Evolutionary conservation across 2,113 vertebrate species (phyloP).

Genomic region (Anolis carolinensis): DNA sequence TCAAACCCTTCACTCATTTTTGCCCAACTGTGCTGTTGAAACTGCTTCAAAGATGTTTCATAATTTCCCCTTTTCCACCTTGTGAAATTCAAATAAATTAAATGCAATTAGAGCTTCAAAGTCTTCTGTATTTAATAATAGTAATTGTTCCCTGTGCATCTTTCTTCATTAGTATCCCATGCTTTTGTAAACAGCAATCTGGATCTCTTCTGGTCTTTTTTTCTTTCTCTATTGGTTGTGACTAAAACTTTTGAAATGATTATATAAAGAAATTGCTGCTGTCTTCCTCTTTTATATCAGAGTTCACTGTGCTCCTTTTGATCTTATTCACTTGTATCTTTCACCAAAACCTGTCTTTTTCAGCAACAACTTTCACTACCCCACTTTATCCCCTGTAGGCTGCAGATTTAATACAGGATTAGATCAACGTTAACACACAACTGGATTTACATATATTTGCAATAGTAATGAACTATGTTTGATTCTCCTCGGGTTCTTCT

Average conservation of each 20-base stretch:
- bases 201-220: slow-evolving; percentile 5
- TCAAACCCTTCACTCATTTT: slow-evolving; percentile 11
- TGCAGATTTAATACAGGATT: slow-evolving; percentile 3
- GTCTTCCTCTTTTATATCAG: not conserved
- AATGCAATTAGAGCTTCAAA: slow-evolving; percentile 29
- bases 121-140: slow-evolving; percentile 30
- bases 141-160: not conserved
- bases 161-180: slow-evolving; percentile 11
- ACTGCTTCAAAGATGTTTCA: slow-evolving; percentile 20
- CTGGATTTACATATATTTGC: slow-evolving; percentile 1
- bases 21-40: slow-evolving; percentile 19
- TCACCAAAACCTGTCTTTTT: not conserved
- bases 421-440: not conserved
- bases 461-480: not conserved
- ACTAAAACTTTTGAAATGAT: slow-evolving; percentile 23
- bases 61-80: slow-evolving; percentile 1
- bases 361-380: not conserved
- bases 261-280: slow-evolving; percentile 21
- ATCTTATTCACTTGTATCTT: slow-evolving; percentile 16
- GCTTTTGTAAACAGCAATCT: not conserved
- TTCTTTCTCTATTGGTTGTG: slow-evolving; percentile 11
- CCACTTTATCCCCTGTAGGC: not conserved
- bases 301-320: not conserved
- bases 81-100: slow-evolving; percentile 19
- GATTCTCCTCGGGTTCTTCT: not conserved